Conservation (phyloP, 2,797 vertebrate genomes). For the Lithobates sylvaticus region DNA sequence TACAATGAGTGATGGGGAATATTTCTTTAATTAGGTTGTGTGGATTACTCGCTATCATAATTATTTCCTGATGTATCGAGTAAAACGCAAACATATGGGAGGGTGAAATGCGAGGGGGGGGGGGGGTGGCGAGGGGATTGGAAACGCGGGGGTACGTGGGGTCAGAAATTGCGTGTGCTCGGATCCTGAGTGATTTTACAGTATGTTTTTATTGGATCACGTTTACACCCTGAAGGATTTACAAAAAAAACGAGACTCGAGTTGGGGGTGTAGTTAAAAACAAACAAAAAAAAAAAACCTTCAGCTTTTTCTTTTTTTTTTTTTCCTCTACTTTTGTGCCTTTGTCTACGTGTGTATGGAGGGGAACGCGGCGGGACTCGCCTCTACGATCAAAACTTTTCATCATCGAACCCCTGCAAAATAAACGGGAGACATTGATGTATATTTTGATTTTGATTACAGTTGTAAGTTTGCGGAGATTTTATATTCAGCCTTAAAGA, state of each 20-base stretch:
- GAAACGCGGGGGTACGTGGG: slow-evolving; percentile 14
- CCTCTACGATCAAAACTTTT: slow-evolving; percentile 15
- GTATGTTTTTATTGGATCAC: slow-evolving; percentile 55
- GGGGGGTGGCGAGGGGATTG: background rate
- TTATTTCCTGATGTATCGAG: slow-evolving; percentile 58
- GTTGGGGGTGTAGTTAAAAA: slow-evolving; percentile 16
- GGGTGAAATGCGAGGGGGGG: background rate
- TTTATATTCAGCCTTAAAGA: slow-evolving; percentile 27
- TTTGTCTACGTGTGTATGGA: background rate
- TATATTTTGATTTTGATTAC: slow-evolving; percentile 25
- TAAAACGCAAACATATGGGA: slow-evolving; percentile 64
- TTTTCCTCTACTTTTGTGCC: background rate
- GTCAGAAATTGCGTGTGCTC: slow-evolving; percentile 43
- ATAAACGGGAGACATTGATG: background rate
- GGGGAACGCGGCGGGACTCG: background rate
- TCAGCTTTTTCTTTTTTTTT: background rate
- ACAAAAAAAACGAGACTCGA: slow-evolving; percentile 38
- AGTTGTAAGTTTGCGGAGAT: slow-evolving; percentile 19
- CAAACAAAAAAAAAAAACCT: background rate
- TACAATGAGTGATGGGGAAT: slow-evolving; percentile 40
- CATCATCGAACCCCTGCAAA: background rate
- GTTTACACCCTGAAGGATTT: slow-evolving; percentile 57
- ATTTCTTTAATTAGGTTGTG: slow-evolving; percentile 53
- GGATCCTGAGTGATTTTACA: slow-evolving; percentile 41
- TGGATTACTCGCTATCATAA: slow-evolving; percentile 59